Base-by-base conservation (phyloP, 1,140 invertebrate species). In the Drosophila ironensis region DNA sequence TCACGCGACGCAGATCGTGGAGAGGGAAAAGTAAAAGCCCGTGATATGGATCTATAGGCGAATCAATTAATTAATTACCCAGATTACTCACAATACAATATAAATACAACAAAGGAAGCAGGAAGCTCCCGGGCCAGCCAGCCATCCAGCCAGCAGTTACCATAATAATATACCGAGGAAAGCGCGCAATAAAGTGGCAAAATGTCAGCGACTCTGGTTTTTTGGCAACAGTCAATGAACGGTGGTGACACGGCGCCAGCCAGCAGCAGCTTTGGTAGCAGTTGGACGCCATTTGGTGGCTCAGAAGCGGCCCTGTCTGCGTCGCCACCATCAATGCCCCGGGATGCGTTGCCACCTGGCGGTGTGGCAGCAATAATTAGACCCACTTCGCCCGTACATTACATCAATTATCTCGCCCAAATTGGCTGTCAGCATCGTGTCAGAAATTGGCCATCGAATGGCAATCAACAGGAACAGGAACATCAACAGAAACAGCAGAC, bases 391-490 rank as follows among this genome's bases (percentile, higher is more conserved):
- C 66, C 53, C 24, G 61, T 28, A 28, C 59, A 74, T 41, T 64
- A 66, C 38, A 69, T 63, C 51, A 76, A 82, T 74, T 86, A 82
- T 82, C 44, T 73, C 48, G 73, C 78, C 17, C 81, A 84, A 54
- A 80, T 86, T 77, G 80, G 56, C 51, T 86, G 74, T 30, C 77
- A 82, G 45, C 78, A 84, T 57, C 69, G 68, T 42, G 50, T 78
- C 20, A 82, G 71, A 38, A 74, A 69, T 60, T 60, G 56, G 56
- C 56, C 56, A 57, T 19, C 56, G 27, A 60, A 60, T 44, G n/a
- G 56, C 56, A 60, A 57, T 57, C 30, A 33, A 4, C 53, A 44
- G 37, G 56, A 60, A 28, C 24, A 9, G 47, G 33, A 56, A 11
- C 30, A 12, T 8, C 25, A 27, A 7, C 6, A 8, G 4, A 6